Evolutionary conservation across 2,797 vertebrate genomes (phyloP).

Genomic region (Hydrocynus forskahlii): DNA sequence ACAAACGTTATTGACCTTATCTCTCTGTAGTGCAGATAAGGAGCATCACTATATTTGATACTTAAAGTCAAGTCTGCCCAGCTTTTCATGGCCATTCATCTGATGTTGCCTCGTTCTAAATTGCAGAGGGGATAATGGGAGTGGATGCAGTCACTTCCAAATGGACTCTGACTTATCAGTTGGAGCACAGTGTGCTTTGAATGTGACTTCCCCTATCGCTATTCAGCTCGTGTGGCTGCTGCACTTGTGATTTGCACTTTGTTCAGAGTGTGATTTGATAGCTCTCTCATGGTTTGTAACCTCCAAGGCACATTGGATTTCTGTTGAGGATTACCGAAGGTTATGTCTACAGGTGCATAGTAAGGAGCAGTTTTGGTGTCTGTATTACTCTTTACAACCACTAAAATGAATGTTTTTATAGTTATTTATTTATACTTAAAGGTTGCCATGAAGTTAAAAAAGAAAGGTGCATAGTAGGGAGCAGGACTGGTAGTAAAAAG

Average conservation of each 20-base stretch:
- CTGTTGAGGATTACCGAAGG: conserved; percentile 58
- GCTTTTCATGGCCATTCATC: conserved; percentile 39
- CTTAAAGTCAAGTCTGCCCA: conserved; percentile 10
- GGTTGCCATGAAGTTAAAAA: too few relatives aligned
- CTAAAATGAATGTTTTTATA: neutral
- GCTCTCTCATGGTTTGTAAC: conserved; percentile 66
- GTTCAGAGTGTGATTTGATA: conserved; percentile 68
- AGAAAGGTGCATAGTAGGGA: too few relatives aligned
- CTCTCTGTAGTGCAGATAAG: conserved; percentile 19
- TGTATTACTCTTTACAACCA: neutral
- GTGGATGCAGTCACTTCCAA: conserved; percentile 51
- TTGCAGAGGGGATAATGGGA: conserved; percentile 54
- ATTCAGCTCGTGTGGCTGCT: conserved; percentile 63
- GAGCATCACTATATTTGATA: neutral
- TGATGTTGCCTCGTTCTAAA: conserved; percentile 54
- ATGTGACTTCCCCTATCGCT: conserved; percentile 53
- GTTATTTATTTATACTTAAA: neutral
- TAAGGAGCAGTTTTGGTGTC: neutral
- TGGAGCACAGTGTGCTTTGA: conserved; percentile 42
- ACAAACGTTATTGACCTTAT: conserved; percentile 36
- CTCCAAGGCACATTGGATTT: conserved; percentile 60
- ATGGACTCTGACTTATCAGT: conserved; percentile 57
- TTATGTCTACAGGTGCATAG: conserved; percentile 48
- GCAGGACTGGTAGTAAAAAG: too few relatives aligned
- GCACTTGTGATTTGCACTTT: conserved; percentile 56